Base-by-base conservation (phyloP, 1,140 invertebrate genomes). In the Vanessa atalanta region DNA sequence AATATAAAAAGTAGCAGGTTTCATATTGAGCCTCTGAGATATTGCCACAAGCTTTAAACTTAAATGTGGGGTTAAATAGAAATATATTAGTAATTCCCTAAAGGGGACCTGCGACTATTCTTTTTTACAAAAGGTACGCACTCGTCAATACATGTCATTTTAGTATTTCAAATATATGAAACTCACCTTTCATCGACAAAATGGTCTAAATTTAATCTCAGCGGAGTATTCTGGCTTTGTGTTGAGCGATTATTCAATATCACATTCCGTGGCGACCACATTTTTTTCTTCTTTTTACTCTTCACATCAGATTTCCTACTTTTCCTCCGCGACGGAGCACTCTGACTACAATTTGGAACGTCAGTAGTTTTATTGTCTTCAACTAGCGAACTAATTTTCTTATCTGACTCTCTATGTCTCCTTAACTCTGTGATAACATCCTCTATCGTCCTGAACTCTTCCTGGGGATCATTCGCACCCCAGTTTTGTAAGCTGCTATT, bases 191-290 rank as follows among this genome's bases (percentile, higher is more conserved):
- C 90, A 69, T 93, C 93, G 65, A 93, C 89, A 74, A 91, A 88
- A 78, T 93, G 91, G 61, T 93, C 93, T 79, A 93, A 84, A 81
- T 93, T 91, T 70, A 93, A 82, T 73, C 84, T 88, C 53, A 93
- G 79, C 5, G 92, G 87, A 70, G 79, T 87, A 50, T 75, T 88
- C 60, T 85, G 86, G 51, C 74, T 84, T 65, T 89, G 87, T 7
- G 79, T 79, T 23, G 86, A 82, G 43, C 88, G 67, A 70, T 85
- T 90, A 50, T 93, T 90, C 60, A 93, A 76, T 79, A 93, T 85
- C 12, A 93, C 89, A 37, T 86, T 84, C 7, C 88, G 85, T 0
- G 89, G 90, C 47, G 93, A 90, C 93, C 93, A 93, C 77, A 87
- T 86, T 65, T 86, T 87, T 73, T 76, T 86, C 72, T 87, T 93